These are phyloP conservation scores for Cyprinodon brontotheroides DNA, from an alignment of 2,113 vertebrate species.

Conservation along the genomic window DNA sequence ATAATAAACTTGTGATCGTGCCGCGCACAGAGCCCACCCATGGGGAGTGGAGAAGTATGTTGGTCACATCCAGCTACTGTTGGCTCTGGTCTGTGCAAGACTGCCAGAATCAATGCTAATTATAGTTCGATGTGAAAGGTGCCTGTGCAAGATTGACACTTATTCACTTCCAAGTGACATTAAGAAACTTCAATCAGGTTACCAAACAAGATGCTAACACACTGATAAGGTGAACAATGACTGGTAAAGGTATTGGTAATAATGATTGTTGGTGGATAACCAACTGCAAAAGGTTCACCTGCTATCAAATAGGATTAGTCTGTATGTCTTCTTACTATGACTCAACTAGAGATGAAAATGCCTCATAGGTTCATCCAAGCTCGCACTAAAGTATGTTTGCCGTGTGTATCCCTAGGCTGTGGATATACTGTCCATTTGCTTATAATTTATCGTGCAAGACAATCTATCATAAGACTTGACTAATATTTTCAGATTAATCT, in stretches of 20 bases:
- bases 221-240: conserved; percentile 47
- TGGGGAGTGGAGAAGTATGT: conserved; percentile 82
- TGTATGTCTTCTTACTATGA: not conserved
- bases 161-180: conserved; percentile 75
- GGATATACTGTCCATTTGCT: conserved; percentile 69
- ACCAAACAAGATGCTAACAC: conserved; percentile 58
- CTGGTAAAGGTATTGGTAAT: conserved; percentile 52
- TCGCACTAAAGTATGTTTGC: conserved; percentile 45
- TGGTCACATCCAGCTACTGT: conserved; percentile 77
- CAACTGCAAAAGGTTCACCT: conserved; percentile 8
- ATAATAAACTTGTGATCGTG: too few species aligned
- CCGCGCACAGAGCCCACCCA: conserved; percentile 79
- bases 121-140: conserved; percentile 81
- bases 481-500: conserved; percentile 77
- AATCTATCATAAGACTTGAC: conserved; percentile 73
- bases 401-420: conserved; percentile 65
- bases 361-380: conserved; percentile 57
- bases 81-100: conserved; percentile 74
- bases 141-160: conserved; percentile 75
- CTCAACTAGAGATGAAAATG: conserved; percentile 22
- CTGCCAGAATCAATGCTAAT: conserved; percentile 83
- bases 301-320: not conserved
- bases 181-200: conserved; percentile 71
- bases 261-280: conserved; percentile 41
- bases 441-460: conserved; percentile 75